Base-by-base conservation (phyloP, 2,113 vertebrate species). In the Symphodus melops region DNA sequence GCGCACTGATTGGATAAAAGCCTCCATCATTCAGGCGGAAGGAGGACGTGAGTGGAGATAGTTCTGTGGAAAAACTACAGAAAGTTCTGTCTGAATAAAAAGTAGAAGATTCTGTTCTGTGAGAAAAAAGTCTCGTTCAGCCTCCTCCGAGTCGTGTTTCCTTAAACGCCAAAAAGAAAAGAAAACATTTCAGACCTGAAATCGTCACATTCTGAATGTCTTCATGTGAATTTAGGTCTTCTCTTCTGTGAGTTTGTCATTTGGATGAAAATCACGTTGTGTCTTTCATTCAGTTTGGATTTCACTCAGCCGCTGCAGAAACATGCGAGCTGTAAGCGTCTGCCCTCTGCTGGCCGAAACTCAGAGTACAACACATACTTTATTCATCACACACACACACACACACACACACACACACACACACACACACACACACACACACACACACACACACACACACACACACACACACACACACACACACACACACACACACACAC, bases 311-410 rank as follows among this genome's bases (percentile, higher is more conserved):
- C 25, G 21, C 1, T 33, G 23, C 12, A 69, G 19, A 36, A 21
- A 53, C 28, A 33, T 46, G 9, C 28, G 5, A 36, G 48, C 28
- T 2, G 9, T 5, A 10, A 39, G 37, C 59, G 8, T 28, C 14
- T 19, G 72, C 75, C 84, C 75, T 5, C 83, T 79, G 54, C 55
- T 86, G 76, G 59, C 53, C 0, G 6, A 53, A 62, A 59, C 49
- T 14, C 28, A 25, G 0, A 63, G 1, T 14, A 54, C 64, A 48
- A 39, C 61, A n/a, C 28, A 54, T 14, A 9, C 5, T 33, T 11
- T 41, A 41, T 41, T 25, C 25, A 25, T 25, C n/a, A n/a, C n/a
- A n/a, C n/a, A n/a, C n/a, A n/a, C n/a, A n/a, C n/a, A n/a, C n/a
- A n/a, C n/a, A n/a, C n/a, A n/a, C n/a, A n/a, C n/a, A n/a, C n/a